Base-by-base conservation (phyloP, 2,888 invertebrate species). In the Atethmia centrago region DNA sequence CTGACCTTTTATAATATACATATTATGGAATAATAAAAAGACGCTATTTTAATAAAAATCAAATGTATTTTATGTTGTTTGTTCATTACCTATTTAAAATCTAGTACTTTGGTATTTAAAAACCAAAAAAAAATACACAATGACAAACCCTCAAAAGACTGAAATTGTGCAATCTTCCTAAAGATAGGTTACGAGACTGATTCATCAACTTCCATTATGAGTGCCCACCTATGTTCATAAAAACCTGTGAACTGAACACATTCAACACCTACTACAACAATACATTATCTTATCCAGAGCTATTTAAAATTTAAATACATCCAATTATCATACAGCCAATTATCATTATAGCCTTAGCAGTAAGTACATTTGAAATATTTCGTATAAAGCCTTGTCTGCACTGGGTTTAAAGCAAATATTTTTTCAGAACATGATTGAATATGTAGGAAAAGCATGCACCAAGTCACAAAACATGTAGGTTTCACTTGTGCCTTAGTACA, bases 41-140 rank as follows among this genome's bases (percentile, higher is more conserved):
- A 67, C 12, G 8, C n/a, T 71, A 71, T 80, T 80, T 63, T 68
- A 81, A 68, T 77, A 72, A 80, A 79, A 71, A 68, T 49, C 45
- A 31, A 64, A 53, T 71, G 16, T 28, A 36, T 51, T 59, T 73
- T 25, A 12, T 69, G 16, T 42, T 55, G 28, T 70, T 66, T 80
- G n/a, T 75, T 56, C 36, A 42, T 58, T 45, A 16, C 10, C 36
- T 67, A n/a, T n/a, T 56, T 59, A 12, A 76, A 47, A 59, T 45
- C 14, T 21, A 56, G 16, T 65, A 67, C 1, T 14, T 63, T 19
- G 2, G 5, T 31, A 51, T 21, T 28, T 21, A 42, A 72, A 45
- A 63, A 56, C 19, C 21, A 42, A 74, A 19, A n/a, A 10, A 55
- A 28, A 47, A 40, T 1, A 31, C 1, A 0, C 55, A 53, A 62